Percentiles rank a stretch among this genome's conserved stretches.
phyloP scores from a whole-genome alignment of 2,797 vertebrate species.

The Selene dorsalis region DNA sequence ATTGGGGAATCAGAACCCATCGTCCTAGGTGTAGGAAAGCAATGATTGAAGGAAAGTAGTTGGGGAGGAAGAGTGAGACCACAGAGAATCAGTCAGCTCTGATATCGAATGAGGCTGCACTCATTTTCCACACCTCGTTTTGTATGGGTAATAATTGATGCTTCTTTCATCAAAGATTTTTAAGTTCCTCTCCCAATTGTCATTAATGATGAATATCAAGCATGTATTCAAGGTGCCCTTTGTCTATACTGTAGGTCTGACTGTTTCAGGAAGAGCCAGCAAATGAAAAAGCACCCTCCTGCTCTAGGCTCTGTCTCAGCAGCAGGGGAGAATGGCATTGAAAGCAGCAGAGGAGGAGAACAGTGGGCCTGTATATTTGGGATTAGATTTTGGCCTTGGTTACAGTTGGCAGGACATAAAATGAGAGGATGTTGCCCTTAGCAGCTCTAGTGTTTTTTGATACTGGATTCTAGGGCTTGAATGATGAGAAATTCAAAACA shows the following conservation, averaged over 20 bases:
- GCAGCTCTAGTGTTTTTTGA: constrained; percentile 35
- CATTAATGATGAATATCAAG: constrained; percentile 46
- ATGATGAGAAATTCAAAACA: constrained; percentile 12
- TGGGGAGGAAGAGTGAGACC: constrained; percentile 43
- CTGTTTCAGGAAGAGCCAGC: constrained; percentile 27
- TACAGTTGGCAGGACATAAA: constrained; percentile 57
- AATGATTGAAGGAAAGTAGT: constrained; percentile 63
- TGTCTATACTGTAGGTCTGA: constrained; percentile 37
- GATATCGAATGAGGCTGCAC: constrained; percentile 27
- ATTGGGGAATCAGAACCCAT: constrained; percentile 45
- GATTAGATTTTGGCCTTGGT: constrained; percentile 59
- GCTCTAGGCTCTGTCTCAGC: constrained; percentile 44
- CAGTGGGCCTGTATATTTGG: constrained; percentile 51
- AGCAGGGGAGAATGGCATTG: constrained; percentile 29
- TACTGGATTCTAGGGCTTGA: constrained; percentile 5
- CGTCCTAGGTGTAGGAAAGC: constrained; percentile 51
- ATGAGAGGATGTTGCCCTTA: constrained; percentile 48
- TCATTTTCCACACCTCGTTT: constrained; percentile 40
- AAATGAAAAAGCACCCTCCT: constrained; percentile 37
- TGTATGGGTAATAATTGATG: constrained; percentile 23
- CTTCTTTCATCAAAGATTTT: constrained; percentile 28
- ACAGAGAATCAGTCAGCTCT: constrained; percentile 38
- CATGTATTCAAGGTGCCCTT: constrained; percentile 52
- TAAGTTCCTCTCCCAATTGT: constrained; percentile 33
- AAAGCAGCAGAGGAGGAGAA: constrained; percentile 42